Percentiles rank a stretch among this genome's conserved stretches.
These are phyloP conservation scores for Cebus imitator DNA, from an alignment of 2,113 vertebrate species.

Conservation along the genomic window DNA sequence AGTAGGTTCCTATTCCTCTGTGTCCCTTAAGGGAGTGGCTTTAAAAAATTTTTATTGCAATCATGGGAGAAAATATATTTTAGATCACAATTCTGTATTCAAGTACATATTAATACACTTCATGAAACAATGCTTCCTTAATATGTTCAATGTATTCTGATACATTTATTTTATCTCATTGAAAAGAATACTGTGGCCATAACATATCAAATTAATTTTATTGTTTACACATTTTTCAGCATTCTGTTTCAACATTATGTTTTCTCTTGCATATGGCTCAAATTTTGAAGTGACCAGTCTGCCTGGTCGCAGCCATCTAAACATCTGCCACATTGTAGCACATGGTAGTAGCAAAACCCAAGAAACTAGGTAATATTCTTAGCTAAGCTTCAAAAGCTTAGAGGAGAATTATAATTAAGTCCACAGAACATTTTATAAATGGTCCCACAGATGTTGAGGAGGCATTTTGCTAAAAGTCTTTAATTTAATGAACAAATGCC, in stretches of 20 bases:
- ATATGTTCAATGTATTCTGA: not conserved
- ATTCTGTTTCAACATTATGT: not conserved
- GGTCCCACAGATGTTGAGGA: not conserved
- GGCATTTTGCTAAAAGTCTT: not conserved
- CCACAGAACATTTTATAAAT: not conserved
- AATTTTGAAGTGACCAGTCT: not conserved
- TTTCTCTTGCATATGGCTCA: not conserved
- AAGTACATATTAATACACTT: not conserved
- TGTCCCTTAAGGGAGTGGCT: not conserved
- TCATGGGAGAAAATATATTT: not conserved
- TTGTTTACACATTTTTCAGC: not conserved
- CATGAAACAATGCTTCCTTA: not conserved
- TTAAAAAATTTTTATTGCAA: constrained; percentile 17
- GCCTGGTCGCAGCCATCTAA: not conserved
- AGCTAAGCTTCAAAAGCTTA: not conserved
- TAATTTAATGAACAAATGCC: not conserved
- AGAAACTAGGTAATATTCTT: not conserved
- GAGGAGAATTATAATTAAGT: constrained; percentile 45
- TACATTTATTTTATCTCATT: not conserved
- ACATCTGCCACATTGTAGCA: not conserved
- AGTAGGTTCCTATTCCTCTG: not conserved
- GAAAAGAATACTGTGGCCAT: not conserved
- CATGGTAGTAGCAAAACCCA: not conserved
- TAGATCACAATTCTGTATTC: not conserved
- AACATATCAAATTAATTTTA: not conserved